Percentiles rank a stretch among this genome's conserved stretches.
Evolutionary conservation across 2,797 vertebrate genomes (phyloP).

Genomic region (Mormyrus hasselquistii): DNA sequence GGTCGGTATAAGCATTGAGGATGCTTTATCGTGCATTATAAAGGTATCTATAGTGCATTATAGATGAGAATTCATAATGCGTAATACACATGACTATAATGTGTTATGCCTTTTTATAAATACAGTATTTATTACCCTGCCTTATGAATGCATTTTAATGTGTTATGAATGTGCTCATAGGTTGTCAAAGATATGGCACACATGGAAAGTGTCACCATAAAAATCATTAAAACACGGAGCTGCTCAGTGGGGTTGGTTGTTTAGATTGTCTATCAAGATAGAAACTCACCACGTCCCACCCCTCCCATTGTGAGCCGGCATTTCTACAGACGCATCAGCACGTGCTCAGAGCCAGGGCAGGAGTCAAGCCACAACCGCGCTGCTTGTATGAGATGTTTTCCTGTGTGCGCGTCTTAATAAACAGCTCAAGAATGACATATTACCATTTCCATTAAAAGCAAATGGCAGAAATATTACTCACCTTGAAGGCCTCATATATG

Average conservation of each 20-base stretch:
- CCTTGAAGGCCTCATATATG: not conserved
- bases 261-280: not conserved
- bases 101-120: not conserved
- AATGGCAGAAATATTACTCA: constrained; percentile 9
- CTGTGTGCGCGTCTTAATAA: not conserved
- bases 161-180: not conserved
- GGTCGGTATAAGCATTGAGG: not conserved
- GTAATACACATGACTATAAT: not conserved
- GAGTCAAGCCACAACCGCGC: not conserved
- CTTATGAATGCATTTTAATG: not conserved
- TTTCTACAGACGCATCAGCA: not conserved
- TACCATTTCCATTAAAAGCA: constrained; percentile 1
- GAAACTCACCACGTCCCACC: not conserved
- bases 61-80: not conserved
- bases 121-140: not conserved
- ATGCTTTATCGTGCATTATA: not conserved
- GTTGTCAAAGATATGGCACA: not conserved
- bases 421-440: constrained; percentile 1
- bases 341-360: not conserved
- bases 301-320: not conserved
- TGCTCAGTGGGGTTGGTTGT: not conserved
- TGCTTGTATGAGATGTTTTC: not conserved
- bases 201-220: not conserved
- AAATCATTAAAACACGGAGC: not conserved
- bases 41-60: not conserved